A percentile compares a stretch with the other conserved stretches of the same genome.
phyloP scores from a whole-genome alignment of 2,113 vertebrate species.

The Myotis brandtii region DNA sequence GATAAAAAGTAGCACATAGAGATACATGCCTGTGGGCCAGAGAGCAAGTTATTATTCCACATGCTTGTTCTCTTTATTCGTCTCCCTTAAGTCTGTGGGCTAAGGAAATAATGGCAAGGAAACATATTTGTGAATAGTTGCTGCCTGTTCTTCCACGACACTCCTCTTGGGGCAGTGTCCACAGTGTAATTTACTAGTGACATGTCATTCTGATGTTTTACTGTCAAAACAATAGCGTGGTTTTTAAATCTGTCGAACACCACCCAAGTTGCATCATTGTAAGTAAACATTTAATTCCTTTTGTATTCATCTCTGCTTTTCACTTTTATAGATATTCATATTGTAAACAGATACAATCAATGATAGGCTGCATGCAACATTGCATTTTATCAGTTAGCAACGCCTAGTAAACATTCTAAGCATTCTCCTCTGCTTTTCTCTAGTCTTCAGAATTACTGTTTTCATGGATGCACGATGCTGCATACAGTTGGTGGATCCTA shows the following conservation, averaged over 20 bases:
- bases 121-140: not conserved
- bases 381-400: not conserved
- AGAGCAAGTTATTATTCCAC: not conserved
- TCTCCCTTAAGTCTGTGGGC: not conserved
- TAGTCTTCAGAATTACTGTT: not conserved
- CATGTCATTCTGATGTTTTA: not conserved
- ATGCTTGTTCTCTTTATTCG: not conserved
- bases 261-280: not conserved
- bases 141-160: not conserved
- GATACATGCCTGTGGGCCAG: not conserved
- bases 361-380: not conserved
- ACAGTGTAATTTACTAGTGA: not conserved
- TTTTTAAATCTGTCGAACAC: not conserved
- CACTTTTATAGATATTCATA: not conserved
- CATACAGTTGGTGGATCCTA: not conserved
- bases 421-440: not conserved
- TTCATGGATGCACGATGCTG: not conserved
- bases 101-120: not conserved
- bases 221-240: not conserved
- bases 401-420: not conserved
- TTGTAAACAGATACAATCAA: not conserved
- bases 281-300: not conserved
- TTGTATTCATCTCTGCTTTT: slow-evolving; percentile 40
- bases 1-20: not conserved
- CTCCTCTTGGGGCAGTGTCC: not conserved